phyloP scores from a whole-genome alignment of 2,113 vertebrate genomes.

The Xiphophorus couchianus region DNA sequence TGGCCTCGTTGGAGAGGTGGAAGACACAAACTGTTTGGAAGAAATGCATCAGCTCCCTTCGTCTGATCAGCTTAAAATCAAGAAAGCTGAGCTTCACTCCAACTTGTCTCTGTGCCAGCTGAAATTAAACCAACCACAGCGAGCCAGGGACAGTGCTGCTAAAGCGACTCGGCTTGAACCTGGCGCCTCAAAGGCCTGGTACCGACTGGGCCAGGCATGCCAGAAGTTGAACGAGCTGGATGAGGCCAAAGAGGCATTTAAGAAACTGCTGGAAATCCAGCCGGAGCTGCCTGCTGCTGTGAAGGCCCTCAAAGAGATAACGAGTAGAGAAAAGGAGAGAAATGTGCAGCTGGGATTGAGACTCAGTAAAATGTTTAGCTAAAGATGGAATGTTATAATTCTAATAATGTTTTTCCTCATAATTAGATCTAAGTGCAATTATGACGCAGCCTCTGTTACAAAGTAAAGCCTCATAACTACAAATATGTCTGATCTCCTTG shows the following conservation, averaged over 20 bases:
- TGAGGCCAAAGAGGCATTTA: conserved; percentile 81
- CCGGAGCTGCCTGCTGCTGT: conserved; percentile 84
- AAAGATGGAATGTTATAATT: conserved; percentile 1
- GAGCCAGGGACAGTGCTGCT: conserved; percentile 81
- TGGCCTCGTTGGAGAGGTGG: conserved; percentile 9
- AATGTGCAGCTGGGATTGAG: conserved; percentile 82
- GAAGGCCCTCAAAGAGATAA: conserved; percentile 82
- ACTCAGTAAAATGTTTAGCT: conserved; percentile 87
- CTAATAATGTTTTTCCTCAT: neutral
- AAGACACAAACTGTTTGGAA: conserved; percentile 10
- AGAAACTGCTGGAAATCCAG: conserved; percentile 81
- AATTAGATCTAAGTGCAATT: neutral
- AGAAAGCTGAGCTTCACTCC: conserved; percentile 83
- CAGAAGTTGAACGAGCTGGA: conserved; percentile 84
- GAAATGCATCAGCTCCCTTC: conserved; percentile 28
- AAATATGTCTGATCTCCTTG: neutral
- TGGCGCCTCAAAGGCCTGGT: conserved; percentile 84
- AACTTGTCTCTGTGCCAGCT: conserved; percentile 90
- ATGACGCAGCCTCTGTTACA: neutral
- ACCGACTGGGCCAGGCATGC: conserved; percentile 86
- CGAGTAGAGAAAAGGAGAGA: conserved; percentile 75
- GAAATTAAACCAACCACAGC: conserved; percentile 79
- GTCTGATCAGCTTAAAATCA: conserved; percentile 66
- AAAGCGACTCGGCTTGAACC: conserved; percentile 84
- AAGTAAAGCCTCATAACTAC: neutral